phyloP scores from a whole-genome alignment of 2,113 vertebrate genomes.

The Cynocephalus volans region DNA sequence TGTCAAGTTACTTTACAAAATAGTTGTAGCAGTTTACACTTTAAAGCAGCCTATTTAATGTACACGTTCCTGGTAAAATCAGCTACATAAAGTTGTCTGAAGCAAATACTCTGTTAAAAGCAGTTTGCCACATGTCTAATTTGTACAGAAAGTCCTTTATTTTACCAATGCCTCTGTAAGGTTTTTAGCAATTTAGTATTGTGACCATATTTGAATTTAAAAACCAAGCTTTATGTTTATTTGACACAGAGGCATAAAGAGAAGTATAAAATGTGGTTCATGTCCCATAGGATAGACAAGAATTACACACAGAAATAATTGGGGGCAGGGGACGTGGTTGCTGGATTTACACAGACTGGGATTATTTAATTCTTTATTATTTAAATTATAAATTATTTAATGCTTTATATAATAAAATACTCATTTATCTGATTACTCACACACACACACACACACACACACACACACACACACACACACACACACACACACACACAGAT shows the following conservation, averaged over 20 bases:
- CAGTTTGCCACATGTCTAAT: not conserved
- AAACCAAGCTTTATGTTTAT: conserved; percentile 9
- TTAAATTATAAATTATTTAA: not conserved
- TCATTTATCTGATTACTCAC: no score
- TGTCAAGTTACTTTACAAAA: conserved; percentile 51
- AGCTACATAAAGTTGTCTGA: not conserved
- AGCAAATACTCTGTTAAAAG: conserved; percentile 32
- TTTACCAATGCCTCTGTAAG: not conserved
- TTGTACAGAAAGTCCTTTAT: conserved; percentile 22
- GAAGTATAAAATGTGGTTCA: not conserved
- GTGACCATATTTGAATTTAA: conserved; percentile 23
- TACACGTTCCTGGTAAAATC: conserved; percentile 20
- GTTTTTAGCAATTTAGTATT: conserved; percentile 17
- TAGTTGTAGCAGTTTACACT: not conserved
- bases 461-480: not conserved
- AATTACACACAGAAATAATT: not conserved
- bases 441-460: not conserved
- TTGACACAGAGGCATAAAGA: not conserved
- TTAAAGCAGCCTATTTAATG: not conserved
- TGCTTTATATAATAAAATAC: not conserved
- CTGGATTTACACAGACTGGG: not conserved
- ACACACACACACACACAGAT: not conserved
- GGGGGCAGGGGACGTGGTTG: not conserved
- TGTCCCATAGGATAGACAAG: not conserved
- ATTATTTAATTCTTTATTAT: not conserved